These are phyloP conservation scores for Oncorhynchus keta DNA, from an alignment of 2,113 vertebrate genomes.

Conservation along the genomic window DNA sequence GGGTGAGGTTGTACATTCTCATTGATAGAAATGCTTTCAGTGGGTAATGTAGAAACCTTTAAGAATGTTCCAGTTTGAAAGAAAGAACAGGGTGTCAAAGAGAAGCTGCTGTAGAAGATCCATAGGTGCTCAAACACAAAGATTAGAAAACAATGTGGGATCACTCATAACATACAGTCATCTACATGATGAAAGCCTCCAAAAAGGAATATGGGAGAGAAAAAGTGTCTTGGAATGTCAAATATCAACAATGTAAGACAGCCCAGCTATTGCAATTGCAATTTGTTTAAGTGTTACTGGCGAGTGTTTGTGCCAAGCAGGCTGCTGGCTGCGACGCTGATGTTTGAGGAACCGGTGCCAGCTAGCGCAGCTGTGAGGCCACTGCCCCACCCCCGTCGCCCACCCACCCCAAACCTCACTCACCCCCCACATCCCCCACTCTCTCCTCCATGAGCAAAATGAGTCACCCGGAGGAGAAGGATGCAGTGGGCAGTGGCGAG, in stretches of 20 bases:
- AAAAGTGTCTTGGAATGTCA: constrained; percentile 41
- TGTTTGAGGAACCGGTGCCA: constrained; percentile 74
- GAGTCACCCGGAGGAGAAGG: constrained; percentile 64
- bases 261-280: constrained; percentile 52
- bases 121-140: constrained; percentile 17
- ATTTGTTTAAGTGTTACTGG: constrained; percentile 74
- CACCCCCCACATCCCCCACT: constrained; percentile 38
- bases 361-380: constrained; percentile 79
- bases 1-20: too few species aligned
- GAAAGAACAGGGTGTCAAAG: constrained; percentile 11
- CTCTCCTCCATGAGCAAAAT: not conserved
- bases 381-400: constrained; percentile 48
- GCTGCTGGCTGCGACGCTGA: constrained; percentile 66
- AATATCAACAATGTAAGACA: constrained; percentile 55
- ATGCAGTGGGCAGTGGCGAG: constrained; percentile 53
- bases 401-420: not conserved
- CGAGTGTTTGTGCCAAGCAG: constrained; percentile 67
- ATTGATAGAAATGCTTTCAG: too few species aligned
- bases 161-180: constrained; percentile 23
- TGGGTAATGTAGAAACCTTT: not conserved
- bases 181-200: constrained; percentile 32
- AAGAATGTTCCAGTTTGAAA: constrained; percentile 1
- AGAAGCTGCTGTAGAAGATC: constrained; percentile 20
- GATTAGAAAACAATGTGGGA: constrained; percentile 18
- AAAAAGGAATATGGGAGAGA: constrained; percentile 9